Conservation (phyloP, 2,113 vertebrate species). For the Gymnogyps californianus region DNA sequence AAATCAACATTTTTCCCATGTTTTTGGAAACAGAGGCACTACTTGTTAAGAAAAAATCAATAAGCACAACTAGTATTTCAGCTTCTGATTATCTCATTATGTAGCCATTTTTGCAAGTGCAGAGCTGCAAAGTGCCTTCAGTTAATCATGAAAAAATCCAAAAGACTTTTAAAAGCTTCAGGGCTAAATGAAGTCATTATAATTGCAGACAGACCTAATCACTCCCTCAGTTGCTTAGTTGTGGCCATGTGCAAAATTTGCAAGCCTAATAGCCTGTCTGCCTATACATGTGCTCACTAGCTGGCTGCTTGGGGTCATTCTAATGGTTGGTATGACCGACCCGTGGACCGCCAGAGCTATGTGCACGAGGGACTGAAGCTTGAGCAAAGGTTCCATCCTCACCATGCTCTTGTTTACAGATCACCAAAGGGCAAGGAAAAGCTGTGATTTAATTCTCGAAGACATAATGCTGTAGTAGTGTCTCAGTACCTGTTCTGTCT, state of each 20-base stretch:
- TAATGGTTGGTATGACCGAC: accelerated
- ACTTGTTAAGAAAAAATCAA: neutral
- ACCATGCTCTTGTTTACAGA: neutral
- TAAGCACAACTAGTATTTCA: neutral
- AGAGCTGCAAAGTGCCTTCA: neutral
- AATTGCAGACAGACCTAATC: neutral
- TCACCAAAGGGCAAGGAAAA: neutral
- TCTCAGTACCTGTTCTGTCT: neutral
- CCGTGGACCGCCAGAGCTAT: accelerated
- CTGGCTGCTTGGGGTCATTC: accelerated
- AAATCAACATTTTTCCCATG: neutral
- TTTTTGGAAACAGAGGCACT: neutral
- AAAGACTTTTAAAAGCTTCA: neutral
- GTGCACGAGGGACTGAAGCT: neutral
- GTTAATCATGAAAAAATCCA: neutral
- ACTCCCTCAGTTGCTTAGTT: neutral
- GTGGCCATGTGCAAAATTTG: neutral
- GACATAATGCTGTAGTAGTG: accelerated
- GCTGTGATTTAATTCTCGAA: neutral
- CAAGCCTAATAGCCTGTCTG: too few relatives aligned
- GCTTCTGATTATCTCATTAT: slow-evolving; percentile 26
- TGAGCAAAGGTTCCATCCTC: neutral
- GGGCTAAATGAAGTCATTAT: neutral
- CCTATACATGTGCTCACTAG: accelerated
- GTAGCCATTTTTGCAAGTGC: neutral